Base-by-base conservation (phyloP, 2,888 invertebrate genomes). In the Odontothrips loti region DNA sequence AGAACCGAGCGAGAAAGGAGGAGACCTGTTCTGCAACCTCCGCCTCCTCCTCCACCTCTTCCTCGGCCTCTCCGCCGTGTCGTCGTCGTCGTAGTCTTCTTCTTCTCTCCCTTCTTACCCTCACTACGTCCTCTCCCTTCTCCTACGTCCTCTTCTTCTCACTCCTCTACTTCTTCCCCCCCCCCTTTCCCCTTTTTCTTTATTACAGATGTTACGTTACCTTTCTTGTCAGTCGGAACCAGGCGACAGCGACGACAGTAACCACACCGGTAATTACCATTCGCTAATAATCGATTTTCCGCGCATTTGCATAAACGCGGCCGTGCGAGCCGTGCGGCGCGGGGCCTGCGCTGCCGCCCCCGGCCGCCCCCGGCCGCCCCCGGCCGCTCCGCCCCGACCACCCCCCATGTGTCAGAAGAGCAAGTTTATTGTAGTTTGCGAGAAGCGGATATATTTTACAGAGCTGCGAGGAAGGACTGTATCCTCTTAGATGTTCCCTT, bases 11-110 rank as follows among this genome's bases (percentile, higher is more conserved):
- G 68, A 75, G 23, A 75, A 43, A 43, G 34, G 58, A 58, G 58
- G 68, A 75, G 68, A 75, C 68, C 68, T 75, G 68, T 75, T 75
- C 68, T 75, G 68, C 68, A 75, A 75, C 68, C 68, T 75, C 68
- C 68, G 23, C 68, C 68, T 75, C 68, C 68, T 23, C 27, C 68
- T 0, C 68, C 68, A 8, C 68, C 68, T 68, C 68, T 11, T 68
- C 68, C n/a, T 68, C 68, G 15, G 11, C 17, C 20, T 20, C 58
- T 51, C 51, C 51, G 2, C 58, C 20, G 58, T 58, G 20, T 17
- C 58, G 58, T 20, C 58, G 58, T 58, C 58, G 34, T 43, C 34
- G 34, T 43, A 43, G 34, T 58, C 58, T 4, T 58, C 58, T 17
- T 58, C 58, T 12, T 58, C 58, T n/a, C 15, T 6, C 51, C 8